phyloP scores from a whole-genome alignment of 2,113 vertebrate genomes.

The Maccullochella peelii region DNA sequence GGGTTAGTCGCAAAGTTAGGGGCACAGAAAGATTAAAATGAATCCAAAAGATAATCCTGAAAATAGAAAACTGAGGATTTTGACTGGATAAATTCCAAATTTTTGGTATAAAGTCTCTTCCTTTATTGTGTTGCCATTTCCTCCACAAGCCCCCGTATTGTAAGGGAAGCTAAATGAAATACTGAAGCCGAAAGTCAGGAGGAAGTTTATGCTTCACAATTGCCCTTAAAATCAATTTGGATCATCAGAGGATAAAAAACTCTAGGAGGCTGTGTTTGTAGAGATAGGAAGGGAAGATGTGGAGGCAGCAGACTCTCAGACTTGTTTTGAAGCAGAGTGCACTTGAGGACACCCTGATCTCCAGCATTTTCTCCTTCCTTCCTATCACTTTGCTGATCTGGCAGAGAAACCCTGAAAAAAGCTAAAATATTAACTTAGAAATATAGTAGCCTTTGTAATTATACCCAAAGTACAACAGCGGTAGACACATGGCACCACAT shows the following conservation, averaged over 20 bases:
- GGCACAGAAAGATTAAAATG: slow-evolving; percentile 45
- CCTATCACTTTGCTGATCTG: slow-evolving; percentile 21
- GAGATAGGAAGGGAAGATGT: slow-evolving; percentile 19
- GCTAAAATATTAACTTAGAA: background rate
- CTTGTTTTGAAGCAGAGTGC: background rate
- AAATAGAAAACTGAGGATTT: slow-evolving; percentile 23
- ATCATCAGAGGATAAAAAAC: slow-evolving; percentile 20
- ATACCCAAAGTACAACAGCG: slow-evolving; percentile 1
- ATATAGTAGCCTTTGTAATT: background rate
- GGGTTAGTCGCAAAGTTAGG: slow-evolving; percentile 12
- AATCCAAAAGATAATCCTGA: slow-evolving; percentile 46
- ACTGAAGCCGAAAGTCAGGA: slow-evolving; percentile 14
- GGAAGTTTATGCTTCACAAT: slow-evolving; percentile 20
- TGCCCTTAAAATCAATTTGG: slow-evolving; percentile 31
- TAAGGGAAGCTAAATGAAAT: slow-evolving; percentile 18
- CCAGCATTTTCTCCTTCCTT: slow-evolving; percentile 13
- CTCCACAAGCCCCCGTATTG: background rate
- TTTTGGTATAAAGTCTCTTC: slow-evolving; percentile 11
- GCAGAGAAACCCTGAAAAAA: slow-evolving; percentile 4
- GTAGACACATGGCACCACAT: background rate
- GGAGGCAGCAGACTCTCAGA: slow-evolving; percentile 6
- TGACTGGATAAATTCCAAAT: slow-evolving; percentile 17
- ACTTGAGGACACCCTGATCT: slow-evolving; percentile 23
- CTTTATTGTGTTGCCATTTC: slow-evolving; percentile 25
- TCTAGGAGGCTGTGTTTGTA: background rate